phyloP scores from a whole-genome alignment of 37 sponge, comb jelly and placozoan species.

The Hexactinellida sp. region DNA sequence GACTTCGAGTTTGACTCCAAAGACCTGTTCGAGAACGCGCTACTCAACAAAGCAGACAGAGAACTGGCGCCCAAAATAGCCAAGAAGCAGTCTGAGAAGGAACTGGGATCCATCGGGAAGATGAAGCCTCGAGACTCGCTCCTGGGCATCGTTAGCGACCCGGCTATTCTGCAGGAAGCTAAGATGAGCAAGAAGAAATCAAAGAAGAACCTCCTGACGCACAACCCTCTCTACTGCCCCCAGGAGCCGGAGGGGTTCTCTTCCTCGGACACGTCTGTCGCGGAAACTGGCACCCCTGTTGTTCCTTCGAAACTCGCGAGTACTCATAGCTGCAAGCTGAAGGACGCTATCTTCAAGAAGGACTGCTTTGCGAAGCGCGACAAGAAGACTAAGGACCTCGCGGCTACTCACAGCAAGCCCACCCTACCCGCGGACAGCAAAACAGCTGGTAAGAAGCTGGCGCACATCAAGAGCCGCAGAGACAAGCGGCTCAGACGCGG shows the following conservation, averaged over 20 bases:
- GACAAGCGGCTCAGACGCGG: neutral
- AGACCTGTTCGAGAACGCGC: neutral
- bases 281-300: neutral
- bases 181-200: neutral
- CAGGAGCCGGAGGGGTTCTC: neutral
- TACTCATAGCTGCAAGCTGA: neutral
- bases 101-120: neutral
- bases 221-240: neutral
- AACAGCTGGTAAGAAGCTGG: neutral
- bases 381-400: neutral
- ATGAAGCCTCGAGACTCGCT: neutral
- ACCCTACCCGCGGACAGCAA: neutral
- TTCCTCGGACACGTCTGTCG: neutral
- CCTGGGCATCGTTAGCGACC: neutral
- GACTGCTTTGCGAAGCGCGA: neutral
- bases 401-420: neutral
- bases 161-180: neutral
- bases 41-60: neutral
- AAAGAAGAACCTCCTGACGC: neutral
- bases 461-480: neutral
- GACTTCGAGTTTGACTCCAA: neutral
- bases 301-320: neutral
- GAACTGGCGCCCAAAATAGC: neutral
- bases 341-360: neutral
- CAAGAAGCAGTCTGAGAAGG: neutral